Evolutionary conservation across 64 coral and sea anemone species (phyloP).

Genomic region (Montipora foliosa): DNA sequence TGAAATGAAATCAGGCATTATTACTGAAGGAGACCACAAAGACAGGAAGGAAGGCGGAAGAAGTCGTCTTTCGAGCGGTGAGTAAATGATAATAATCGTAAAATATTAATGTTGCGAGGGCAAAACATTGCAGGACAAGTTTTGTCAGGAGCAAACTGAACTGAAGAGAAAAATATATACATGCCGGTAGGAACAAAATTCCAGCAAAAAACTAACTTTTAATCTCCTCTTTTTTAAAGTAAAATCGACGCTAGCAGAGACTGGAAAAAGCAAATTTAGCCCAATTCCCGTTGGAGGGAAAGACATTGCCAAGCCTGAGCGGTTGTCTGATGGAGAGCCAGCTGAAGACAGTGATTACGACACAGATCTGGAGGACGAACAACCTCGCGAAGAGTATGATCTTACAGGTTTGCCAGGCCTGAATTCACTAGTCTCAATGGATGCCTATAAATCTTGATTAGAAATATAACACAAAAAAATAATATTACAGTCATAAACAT

Average conservation of each 20-base stretch:
- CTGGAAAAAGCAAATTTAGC: constrained; percentile 35
- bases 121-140: neutral
- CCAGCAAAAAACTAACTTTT: neutral
- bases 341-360: constrained; percentile 78
- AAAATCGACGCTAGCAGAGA: constrained; percentile 52
- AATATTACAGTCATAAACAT: too few species aligned
- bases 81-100: neutral
- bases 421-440: neutral
- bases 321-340: constrained; percentile 4
- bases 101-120: neutral
- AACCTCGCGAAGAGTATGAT: constrained; percentile 80
- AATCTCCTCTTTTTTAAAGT: constrained; percentile 7
- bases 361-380: constrained; percentile 73
- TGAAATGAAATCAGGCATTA: constrained; percentile 9
- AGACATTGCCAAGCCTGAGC: constrained; percentile 5
- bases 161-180: neutral
- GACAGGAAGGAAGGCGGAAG: neutral
- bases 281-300: constrained; percentile 25
- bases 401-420: constrained; percentile 45
- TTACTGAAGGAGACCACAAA: constrained; percentile 17
- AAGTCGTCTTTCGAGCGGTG: constrained; percentile 15
- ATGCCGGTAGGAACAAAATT: neutral
- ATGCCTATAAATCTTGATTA: too few species aligned
- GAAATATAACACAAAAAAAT: too few species aligned
- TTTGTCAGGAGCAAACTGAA: neutral